These are phyloP conservation scores for Galerucella calmariensis DNA, from an alignment of 2,888 invertebrate species.

Conservation along the genomic window DNA sequence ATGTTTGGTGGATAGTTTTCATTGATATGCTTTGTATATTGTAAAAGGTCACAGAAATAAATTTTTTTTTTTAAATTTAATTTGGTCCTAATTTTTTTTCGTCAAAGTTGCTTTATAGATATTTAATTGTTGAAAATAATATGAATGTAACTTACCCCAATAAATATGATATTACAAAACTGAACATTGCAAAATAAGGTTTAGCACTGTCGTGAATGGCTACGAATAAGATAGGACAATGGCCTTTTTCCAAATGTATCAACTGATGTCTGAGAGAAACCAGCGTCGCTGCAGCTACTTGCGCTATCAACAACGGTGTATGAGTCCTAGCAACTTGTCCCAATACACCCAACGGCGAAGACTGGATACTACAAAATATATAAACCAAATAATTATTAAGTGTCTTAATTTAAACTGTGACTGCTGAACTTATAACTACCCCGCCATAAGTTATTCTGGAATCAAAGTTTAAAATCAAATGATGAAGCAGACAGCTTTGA, in stretches of 20 bases:
- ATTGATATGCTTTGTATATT: too few relatives aligned
- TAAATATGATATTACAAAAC: constrained; percentile 60
- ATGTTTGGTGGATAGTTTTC: too few relatives aligned
- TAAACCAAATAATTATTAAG: constrained; percentile 1
- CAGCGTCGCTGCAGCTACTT: constrained; percentile 73
- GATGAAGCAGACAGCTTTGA: too few relatives aligned
- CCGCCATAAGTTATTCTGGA: too few relatives aligned
- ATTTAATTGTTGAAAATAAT: constrained; percentile 18
- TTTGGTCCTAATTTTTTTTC: not conserved
- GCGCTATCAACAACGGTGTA: constrained; percentile 73
- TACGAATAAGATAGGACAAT: constrained; percentile 67
- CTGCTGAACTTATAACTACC: too few relatives aligned
- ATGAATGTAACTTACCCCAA: constrained; percentile 64
- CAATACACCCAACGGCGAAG: constrained; percentile 70
- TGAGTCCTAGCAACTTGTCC: constrained; percentile 77
- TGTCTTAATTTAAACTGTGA: too few relatives aligned
- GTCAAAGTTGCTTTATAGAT: not conserved
- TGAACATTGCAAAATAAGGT: constrained; percentile 65
- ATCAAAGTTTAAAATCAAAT: too few relatives aligned
- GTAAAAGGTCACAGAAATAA: too few relatives aligned
- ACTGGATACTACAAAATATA: constrained; percentile 60
- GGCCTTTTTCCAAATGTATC: constrained; percentile 53
- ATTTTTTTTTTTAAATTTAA: not conserved
- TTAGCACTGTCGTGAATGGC: constrained; percentile 72
- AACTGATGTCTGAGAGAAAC: constrained; percentile 71